Evolutionary conservation across 2,888 invertebrate species (phyloP), one percentile per base, ranked within the genome.

Genomic region (Sepiola atlantica): DNA sequence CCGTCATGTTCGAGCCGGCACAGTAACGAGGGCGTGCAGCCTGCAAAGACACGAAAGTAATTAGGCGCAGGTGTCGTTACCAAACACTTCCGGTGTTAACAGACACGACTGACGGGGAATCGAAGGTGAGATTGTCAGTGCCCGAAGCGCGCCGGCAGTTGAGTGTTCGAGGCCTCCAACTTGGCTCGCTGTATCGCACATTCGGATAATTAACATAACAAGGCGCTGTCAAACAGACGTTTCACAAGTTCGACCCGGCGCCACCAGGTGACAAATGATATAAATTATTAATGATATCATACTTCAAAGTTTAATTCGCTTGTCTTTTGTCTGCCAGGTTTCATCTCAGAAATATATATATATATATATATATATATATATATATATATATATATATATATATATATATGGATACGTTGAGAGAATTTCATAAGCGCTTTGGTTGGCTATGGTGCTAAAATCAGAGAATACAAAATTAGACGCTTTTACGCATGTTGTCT

Each of bases 31-130:
- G 45, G 77, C 77, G n/a, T 32, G n/a, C 77, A 77, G 77, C 32
- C n/a, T 77, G 77, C 45, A 45, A 45, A 77, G 16, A 77, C 14
- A 77, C 77, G 77, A 77, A 77, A 77, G 77, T n/a, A 77, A 77
- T 77, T 77, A n/a, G 77, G 77, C 32, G 32, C 77, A 16, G n/a
- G 77, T 77, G 77, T 77, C 77, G 77, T 77, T 77, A 77, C 77
- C 77, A 20, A n/a, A 77, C 77, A 77, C 77, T 77, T 77, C 77
- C 77, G 77, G 77, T 77, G 77, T n/a, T 77, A 77, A 77, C 77
- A 77, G 77, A 77, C 77, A 77, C 77, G 32, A 77, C n/a, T 77
- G 77, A 77, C 14, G n/a, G 14, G 32, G n/a, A 77, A 77, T 77
- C 32, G n/a, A n/a, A 77, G 77, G 77, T 77, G 77, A 77, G 77